phyloP scores from a whole-genome alignment of 2,113 vertebrate genomes.

The Peromyscus polionotus region DNA sequence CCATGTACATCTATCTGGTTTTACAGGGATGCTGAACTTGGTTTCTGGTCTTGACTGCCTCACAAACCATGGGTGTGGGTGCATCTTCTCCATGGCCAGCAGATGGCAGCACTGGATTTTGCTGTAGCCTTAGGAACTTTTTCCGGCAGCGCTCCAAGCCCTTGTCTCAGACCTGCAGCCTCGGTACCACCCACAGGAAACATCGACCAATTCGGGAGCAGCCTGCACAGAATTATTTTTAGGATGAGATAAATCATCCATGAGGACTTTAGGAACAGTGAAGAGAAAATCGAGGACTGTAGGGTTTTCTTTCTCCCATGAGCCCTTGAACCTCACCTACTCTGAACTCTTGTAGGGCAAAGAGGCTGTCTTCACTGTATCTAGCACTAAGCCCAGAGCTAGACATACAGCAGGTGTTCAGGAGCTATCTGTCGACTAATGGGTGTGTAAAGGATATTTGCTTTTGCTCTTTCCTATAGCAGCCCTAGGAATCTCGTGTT shows the following conservation, averaged over 20 bases:
- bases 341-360: background rate
- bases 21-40: background rate
- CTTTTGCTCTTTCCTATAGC: background rate
- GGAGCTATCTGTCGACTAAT: background rate
- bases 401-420: background rate
- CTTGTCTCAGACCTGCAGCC: background rate
- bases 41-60: background rate
- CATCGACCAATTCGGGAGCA: background rate
- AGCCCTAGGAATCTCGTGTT: no score
- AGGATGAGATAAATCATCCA: background rate
- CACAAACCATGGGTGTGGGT: background rate
- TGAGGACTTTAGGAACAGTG: background rate
- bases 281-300: background rate
- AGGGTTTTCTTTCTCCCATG: no score
- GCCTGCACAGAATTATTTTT: background rate
- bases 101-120: conserved; percentile 52
- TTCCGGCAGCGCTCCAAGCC: background rate
- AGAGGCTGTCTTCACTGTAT: background rate
- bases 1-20: background rate
- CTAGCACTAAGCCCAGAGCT: background rate
- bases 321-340: no score
- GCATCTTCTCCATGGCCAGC: background rate
- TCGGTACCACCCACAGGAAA: background rate
- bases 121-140: background rate
- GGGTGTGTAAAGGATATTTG: background rate